phyloP scores from a whole-genome alignment of 1,140 invertebrate species.

The Tenebrio molitor region DNA sequence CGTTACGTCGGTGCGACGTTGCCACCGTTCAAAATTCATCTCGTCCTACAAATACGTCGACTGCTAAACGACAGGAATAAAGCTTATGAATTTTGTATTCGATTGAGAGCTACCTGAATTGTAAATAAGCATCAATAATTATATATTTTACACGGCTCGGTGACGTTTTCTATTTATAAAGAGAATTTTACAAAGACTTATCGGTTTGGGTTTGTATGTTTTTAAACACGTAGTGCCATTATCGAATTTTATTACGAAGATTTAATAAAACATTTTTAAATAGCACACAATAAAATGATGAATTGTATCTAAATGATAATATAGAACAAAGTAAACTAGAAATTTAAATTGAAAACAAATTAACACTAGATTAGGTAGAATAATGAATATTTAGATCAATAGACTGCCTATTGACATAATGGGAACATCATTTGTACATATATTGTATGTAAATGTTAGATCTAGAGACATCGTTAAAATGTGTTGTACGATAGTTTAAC shows the following conservation, averaged over 20 bases:
- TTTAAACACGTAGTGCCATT: constrained; percentile 54
- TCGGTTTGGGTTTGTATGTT: constrained; percentile 19
- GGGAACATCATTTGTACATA: constrained; percentile 60
- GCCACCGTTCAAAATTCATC: constrained; percentile 42
- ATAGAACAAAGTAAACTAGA: constrained; percentile 29
- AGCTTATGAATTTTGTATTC: constrained; percentile 54
- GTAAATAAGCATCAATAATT: constrained; percentile 49
- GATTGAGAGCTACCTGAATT: constrained; percentile 50
- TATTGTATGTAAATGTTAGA: constrained; percentile 52
- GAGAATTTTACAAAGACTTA: constrained; percentile 35
- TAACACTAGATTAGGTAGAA: constrained; percentile 22
- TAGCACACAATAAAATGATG: constrained; percentile 37
- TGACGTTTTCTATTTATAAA: constrained; percentile 38
- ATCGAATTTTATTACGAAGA: constrained; percentile 47
- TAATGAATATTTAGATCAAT: constrained; percentile 49
- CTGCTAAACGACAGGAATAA: constrained; percentile 39
- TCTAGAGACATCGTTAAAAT: constrained; percentile 49
- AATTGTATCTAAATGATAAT: constrained; percentile 36
- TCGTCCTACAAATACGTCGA: constrained; percentile 37
- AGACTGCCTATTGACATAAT: constrained; percentile 57
- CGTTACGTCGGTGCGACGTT: constrained; percentile 3
- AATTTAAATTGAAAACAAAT: constrained; percentile 32
- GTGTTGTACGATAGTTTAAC: constrained; percentile 55
- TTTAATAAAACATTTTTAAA: constrained; percentile 44
- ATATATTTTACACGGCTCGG: constrained; percentile 52